Evolutionary conservation across 2,113 vertebrate genomes (phyloP), one percentile per base, ranked within the genome.

Genomic region (Trogon surrucura): DNA sequence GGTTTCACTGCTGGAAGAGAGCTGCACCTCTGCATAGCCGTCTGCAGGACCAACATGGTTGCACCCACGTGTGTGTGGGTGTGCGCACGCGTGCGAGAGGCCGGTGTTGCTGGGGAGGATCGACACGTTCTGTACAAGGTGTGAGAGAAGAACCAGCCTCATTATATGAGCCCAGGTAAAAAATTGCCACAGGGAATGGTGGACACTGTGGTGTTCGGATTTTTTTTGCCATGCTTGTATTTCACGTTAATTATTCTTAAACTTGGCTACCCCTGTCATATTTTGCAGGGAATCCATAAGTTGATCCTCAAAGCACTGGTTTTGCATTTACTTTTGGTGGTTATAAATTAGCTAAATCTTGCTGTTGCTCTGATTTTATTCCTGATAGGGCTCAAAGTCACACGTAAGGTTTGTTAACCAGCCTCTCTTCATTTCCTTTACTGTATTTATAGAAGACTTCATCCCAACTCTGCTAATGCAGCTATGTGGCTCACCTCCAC

Each of bases 211-310:
- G 21, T 58, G 13, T 7, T 10, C 27, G 4, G 0, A 0, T 32
- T 44, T 78, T 54, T n/a, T 22, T 26, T 9, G 11, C 30, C 9
- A 8, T 51, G 47, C 12, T 27, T 53, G 3, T 47, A 57, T 85
- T 92, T 92, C 61, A 81, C 22, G 20, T 58, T 86, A 79, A 66
- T 80, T 86, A 36, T 80, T 81, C 48, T 57, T 70, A 71, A 88
- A 38, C 17, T 34, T 4, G 57, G 16, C 29, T 82, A 17, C 11
- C 17, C 5, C 5, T 72, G 32, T 9, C 16, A 4, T 41, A 51
- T 41, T 83, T 88, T 27, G 3, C 29, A 85, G 38, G 7, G 44
- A 79, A 78, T 56, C 21, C 3, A 6, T 17, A 12, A 75, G 9
- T 7, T 69, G 11, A 65, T 87, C 32, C n/a, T 69, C 54, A 80